Conservation (phyloP, 2,797 vertebrate genomes). For the Prionace glauca region DNA sequence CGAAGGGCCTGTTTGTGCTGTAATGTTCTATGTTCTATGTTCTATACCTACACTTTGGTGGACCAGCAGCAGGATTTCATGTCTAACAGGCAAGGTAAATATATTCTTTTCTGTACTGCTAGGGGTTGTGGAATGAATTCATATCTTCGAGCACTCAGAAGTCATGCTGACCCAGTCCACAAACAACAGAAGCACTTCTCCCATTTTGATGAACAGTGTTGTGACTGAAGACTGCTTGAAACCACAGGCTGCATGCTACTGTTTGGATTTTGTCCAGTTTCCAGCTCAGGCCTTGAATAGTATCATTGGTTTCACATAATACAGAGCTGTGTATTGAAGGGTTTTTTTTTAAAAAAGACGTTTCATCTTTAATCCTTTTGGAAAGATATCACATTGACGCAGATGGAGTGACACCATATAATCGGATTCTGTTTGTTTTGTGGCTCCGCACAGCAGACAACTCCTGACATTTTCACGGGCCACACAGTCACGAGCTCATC, state of each 20-base stretch:
- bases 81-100: too few relatives aligned
- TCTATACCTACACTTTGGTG: too few relatives aligned
- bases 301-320: background rate
- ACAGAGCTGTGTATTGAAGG: background rate
- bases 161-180: background rate
- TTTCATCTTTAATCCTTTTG: background rate
- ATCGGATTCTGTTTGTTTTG: background rate
- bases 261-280: background rate
- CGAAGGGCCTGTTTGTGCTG: too few relatives aligned
- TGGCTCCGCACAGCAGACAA: background rate
- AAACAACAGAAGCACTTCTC: background rate
- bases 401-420: background rate
- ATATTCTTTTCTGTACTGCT: background rate
- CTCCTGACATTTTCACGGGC: background rate
- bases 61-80: too few relatives aligned
- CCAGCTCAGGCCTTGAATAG: background rate
- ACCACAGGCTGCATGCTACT: background rate
- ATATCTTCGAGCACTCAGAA: background rate
- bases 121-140: background rate
- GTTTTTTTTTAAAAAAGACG: background rate
- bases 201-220: background rate
- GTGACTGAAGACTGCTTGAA: background rate
- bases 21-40: too few relatives aligned
- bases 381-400: background rate
- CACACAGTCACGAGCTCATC: background rate